Base-by-base conservation (phyloP, 2,888 invertebrate species). In the Chaitophorus viminalis region DNA sequence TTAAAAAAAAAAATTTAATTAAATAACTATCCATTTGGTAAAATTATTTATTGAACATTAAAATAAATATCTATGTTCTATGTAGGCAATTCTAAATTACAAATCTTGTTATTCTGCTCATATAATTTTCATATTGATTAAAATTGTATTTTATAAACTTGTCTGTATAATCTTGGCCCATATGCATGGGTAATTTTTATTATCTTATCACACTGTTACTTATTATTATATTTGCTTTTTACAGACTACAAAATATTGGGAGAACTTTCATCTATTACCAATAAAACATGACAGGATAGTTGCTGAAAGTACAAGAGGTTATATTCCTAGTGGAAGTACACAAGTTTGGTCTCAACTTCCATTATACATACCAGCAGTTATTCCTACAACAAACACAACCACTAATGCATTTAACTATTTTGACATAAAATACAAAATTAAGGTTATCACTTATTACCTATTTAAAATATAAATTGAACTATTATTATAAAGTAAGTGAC, bases 331-430 rank as follows among this genome's bases (percentile, higher is more conserved):
- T 60, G 81, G 87, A 60, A 8, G 29, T 74, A 25, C 9, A 17
- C 87, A 87, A 87, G 60, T 87, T 31, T 87, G 87, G 87, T 25
- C 36, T 33, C 36, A 46, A 21, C 74, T 81, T 21, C 87, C 79
- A 74, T 74, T 87, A 14, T 31, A 60, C 46, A 65, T 87, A 75
- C 87, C 87, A 29, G 79, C 87, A 46, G 75, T 81, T 17, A 87
- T 87, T 65, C 87, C 87, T 1, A 87, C 87, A 11, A 87, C 87
- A 39, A 75, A n/a, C n/a, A 65, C 33, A 74, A 46, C 54, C 4
- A 39, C 74, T 21, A 87, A 87, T 54, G 33, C 81, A 46, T 87
- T 87, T 65, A 87, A 87, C 31, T 87, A 65, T 75, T 87, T 87
- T 46, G 79, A 87, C 46, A 39, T 87, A 18, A 36, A 74, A 17